A percentile compares a stretch with the other conserved stretches of the same genome.
These are phyloP conservation scores for Macrobrachium rosenbergii DNA, from an alignment of 1,140 invertebrate genomes.

Conservation along the genomic window DNA sequence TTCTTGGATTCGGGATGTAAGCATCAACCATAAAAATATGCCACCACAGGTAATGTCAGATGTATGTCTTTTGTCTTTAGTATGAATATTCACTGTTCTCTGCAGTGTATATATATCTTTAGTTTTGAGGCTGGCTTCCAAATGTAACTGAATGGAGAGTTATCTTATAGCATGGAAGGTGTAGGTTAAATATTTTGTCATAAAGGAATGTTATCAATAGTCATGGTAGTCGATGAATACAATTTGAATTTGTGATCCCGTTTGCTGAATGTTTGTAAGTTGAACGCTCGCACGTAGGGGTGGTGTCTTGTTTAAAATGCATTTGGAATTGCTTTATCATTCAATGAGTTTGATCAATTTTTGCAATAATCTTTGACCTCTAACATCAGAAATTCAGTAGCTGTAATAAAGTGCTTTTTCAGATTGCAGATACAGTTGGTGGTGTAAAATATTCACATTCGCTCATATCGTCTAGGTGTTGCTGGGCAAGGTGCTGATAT, in stretches of 20 bases:
- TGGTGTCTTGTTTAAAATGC: too few relatives aligned
- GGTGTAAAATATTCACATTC: conserved; percentile 99
- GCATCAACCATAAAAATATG: conserved; percentile 86
- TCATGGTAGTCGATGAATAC: too few relatives aligned
- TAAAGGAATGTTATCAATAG: too few relatives aligned
- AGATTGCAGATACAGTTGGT: conserved; percentile 77
- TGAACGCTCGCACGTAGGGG: too few relatives aligned
- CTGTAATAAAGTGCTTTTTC: not conserved
- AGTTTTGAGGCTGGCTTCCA: too few relatives aligned
- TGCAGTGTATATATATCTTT: not conserved
- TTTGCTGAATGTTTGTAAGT: too few relatives aligned
- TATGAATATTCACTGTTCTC: not conserved
- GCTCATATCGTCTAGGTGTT: conserved; percentile 92
- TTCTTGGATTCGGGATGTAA: conserved; percentile 92
- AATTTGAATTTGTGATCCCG: too few relatives aligned
- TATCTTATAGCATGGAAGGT: not conserved
- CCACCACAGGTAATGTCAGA: conserved; percentile 71
- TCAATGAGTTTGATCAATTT: too few relatives aligned
- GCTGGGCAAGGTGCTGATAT: conserved; percentile 99
- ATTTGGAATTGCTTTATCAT: too few relatives aligned
- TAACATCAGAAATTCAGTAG: too few relatives aligned
- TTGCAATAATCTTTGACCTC: too few relatives aligned
- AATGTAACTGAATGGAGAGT: not conserved
- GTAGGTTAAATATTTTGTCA: too few relatives aligned
- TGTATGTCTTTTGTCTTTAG: conserved; percentile 75